A percentile compares a stretch with the other conserved stretches of the same genome.
Conservation (phyloP, 1,140 invertebrate species). For the Ceratosolen solmsi region DNA sequence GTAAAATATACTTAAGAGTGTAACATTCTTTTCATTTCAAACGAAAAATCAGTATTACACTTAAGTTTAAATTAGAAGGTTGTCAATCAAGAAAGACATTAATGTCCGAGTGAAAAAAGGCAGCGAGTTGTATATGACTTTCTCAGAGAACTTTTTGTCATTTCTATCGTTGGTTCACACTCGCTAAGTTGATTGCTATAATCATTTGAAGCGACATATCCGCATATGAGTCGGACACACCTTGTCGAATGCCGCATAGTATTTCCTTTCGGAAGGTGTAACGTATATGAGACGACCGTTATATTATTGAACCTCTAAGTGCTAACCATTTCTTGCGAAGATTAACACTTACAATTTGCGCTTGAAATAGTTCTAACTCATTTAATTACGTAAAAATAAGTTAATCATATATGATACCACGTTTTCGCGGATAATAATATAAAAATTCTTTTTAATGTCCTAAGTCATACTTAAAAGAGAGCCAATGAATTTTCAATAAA, state of each 20-base stretch:
- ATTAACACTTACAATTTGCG: background rate
- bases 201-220: conserved; percentile 27
- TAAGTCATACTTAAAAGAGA: background rate
- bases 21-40: too few species aligned
- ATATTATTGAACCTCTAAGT: conserved; percentile 19
- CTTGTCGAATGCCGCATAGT: conserved; percentile 42
- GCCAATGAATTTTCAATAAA: too few species aligned
- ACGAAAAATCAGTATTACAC: too few species aligned
- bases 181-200: conserved; percentile 36
- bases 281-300: conserved; percentile 31
- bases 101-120: conserved; percentile 21
- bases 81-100: conserved; percentile 28
- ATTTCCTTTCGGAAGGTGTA: conserved; percentile 30
- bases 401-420: background rate
- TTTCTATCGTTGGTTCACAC: conserved; percentile 30
- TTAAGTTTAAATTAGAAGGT: conserved; percentile 27
- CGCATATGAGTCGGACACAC: conserved; percentile 21
- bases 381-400: background rate
- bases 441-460: background rate
- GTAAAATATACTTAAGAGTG: too few species aligned
- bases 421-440: background rate
- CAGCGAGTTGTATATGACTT: background rate
- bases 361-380: background rate
- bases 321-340: conserved; percentile 2
- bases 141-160: conserved; percentile 19